Base-by-base conservation (phyloP, 2,888 invertebrate genomes). In the Deilephila elpenor region DNA sequence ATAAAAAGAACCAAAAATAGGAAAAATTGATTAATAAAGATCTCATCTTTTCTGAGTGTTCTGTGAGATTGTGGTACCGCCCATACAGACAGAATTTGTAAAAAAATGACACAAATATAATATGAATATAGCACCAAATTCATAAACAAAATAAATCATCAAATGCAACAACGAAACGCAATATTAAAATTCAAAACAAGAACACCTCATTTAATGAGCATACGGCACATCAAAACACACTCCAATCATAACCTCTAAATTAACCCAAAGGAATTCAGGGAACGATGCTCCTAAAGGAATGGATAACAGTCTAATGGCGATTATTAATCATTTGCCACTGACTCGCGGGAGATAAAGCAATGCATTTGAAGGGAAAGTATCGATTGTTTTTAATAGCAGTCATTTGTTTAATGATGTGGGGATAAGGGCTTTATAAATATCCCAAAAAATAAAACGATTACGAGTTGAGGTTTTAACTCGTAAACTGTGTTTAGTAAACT, bases 261-360 rank as follows among this genome's bases (percentile, higher is more conserved):
- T 51, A 67, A 67, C 67, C 67, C 67, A 51, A 67, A 44, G 67
- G 67, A 67, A 67, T 67, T 67, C 67, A 51, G 44, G 67, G 67
- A 67, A 44, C 51, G 44, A 67, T 29, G 67, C 14, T 67, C 37
- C 44, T 25, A 67, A 62, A 67, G 67, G 67, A 51, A 67, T 51
- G 44, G 64, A 67, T 67, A 67, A 67, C 67, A 51, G 44, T 6
- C 6, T 67, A 67, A 67, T 67, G 25, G 67, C 14, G 67, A 51
- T 67, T 67, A 67, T 67, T 67, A 67, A 67, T 51, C 51, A 67
- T 67, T 20, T 14, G 14, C 32, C 2, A 17, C 6, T 67, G 67
- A 67, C 44, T 67, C 67, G 51, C n/a, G 62, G 62, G 37, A 51
- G 67, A 67, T 67, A 67, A 67, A 44, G 17, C 5, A 20, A n/a